Evolutionary conservation across 2,888 invertebrate species (phyloP), one percentile per base, ranked within the genome.

Genomic region (Palloptera scutellata): DNA sequence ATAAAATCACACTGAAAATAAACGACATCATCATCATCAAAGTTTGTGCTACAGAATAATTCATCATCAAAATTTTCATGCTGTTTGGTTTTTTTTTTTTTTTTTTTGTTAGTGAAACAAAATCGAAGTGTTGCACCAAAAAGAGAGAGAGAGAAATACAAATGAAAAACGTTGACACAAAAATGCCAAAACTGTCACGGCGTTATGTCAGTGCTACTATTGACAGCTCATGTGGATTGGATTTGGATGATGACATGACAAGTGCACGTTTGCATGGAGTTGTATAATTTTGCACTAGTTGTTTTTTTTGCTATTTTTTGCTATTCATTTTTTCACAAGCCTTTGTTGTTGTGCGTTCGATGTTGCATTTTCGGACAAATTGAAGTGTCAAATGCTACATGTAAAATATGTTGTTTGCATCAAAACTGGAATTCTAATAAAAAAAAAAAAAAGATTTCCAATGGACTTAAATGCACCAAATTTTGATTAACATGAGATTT

Each of bases 41-140:
- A 30, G 30, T 30, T 30, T 30, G 30, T 52, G 54, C 52, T 30
- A 45, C 54, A 54, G 51, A 53, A 65, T 59, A 59, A 58, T 53
- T 60, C 65, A 60, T 65, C 65, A 60, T 20, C 48, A 48, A 10
- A 13, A 15, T 48, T 48, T 48, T 15, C 48, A 48, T 12, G 54
- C n/a, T 55, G 54, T 54, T 10, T 45, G 30, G 6, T 30, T 30
- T 30, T 30, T 30, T 30, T 30, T 30, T 30, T 30, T 30, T 30
- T 30, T 48, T 15, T 15, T 48, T 48, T 48, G 8, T 48, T 15
- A 11, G 48, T 8, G n/a, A 15, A 13, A 48, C n/a, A 13, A n/a
- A 15, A 8, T 15, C 13, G n/a, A 48, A 3, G 5, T n/a, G 15
- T 5, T 15, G 13, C 12, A 48, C 6, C 48, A 48, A 48, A 13